Evolutionary conservation across 2,113 vertebrate genomes (phyloP), one percentile per base, ranked within the genome.

Genomic region (Pagrus major): DNA sequence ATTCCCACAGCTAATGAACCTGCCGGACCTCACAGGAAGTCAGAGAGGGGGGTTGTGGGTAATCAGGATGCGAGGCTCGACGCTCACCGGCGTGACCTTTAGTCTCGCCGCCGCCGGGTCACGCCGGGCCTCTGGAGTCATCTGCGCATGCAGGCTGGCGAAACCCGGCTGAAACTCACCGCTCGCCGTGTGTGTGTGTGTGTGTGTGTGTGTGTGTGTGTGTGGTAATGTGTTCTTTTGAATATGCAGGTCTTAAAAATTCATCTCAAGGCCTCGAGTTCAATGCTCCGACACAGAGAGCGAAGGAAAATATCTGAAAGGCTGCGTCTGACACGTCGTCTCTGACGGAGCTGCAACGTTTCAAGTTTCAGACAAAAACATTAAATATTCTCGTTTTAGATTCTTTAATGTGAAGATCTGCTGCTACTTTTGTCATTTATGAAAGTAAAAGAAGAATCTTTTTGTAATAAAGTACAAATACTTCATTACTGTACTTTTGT

Each of bases 1-100:
- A 86, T 96, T 94, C 96, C 96, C 96, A 92, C 92, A 83, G 94
- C 96, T 97, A 97, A 98, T 96, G 97, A 98, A 97, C 95, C 91
- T 84, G 79, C 75, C 33, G 71, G 91, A 89, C 87, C 91, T 87
- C 94, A 95, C 95, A 95, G 95, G 95, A 89, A 93, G 93, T 94
- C 35, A 42, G 95, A 92, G 94, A 93, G 91, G 95, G 94, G 94
- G 96, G 95, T 93, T 94, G 86, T 73, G 95, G 96, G 95, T 96
- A 96, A 97, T 96, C 96, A 96, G 95, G 95, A 97, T 96, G 96
- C 96, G 85, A 90, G 90, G 83, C 94, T 93, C 91, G 94, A 92
- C 94, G 92, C 94, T 95, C 81, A 92, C 93, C 63, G 71, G 96
- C 94, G 91, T 96, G 96, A 98, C 96, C 97, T 97, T 96, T 88